Evolutionary conservation across 2,797 vertebrate species (phyloP).

Genomic region (Lithobates sylvaticus): DNA sequence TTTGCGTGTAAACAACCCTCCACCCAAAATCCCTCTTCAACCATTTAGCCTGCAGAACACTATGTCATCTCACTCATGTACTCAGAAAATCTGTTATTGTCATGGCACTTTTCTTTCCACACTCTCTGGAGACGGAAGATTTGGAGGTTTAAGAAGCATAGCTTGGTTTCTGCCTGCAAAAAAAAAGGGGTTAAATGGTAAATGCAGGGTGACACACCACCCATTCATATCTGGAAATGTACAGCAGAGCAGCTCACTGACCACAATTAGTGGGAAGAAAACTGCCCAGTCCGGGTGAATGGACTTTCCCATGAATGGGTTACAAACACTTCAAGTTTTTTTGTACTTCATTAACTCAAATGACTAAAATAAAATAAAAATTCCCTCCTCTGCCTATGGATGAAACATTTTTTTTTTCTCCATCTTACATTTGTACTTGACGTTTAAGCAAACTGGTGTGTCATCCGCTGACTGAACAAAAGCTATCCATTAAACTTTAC

Average conservation of each 20-base stretch:
- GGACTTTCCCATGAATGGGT: slow-evolving; percentile 1
- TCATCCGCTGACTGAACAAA: slow-evolving; percentile 64
- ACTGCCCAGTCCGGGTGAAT: slow-evolving; percentile 22
- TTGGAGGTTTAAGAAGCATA: slow-evolving; percentile 32
- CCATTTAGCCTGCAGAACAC: slow-evolving; percentile 75
- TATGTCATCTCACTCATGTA: slow-evolving; percentile 71
- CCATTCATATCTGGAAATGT: slow-evolving; percentile 39
- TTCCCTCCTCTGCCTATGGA: too few species aligned
- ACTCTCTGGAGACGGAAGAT: neutral
- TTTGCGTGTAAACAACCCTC: slow-evolving; percentile 85
- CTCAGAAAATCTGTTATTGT: slow-evolving; percentile 70
- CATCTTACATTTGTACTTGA: slow-evolving; percentile 16
- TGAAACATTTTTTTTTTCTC: too few species aligned
- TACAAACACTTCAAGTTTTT: slow-evolving; percentile 12
- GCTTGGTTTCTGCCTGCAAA: neutral
- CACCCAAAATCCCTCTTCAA: slow-evolving; percentile 80
- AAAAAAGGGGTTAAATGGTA: slow-evolving; percentile 39
- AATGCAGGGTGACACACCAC: slow-evolving; percentile 2
- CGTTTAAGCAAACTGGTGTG: slow-evolving; percentile 58
- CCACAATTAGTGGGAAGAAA: slow-evolving; percentile 27
- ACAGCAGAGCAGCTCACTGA: slow-evolving; percentile 32
- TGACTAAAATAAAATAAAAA: neutral
- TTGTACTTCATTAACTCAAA: slow-evolving; percentile 43
- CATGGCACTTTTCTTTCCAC: neutral
- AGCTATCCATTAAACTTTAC: slow-evolving; percentile 65